Base-by-base conservation (phyloP, 2,888 invertebrate genomes). In the Lycocerus yunnanus region DNA sequence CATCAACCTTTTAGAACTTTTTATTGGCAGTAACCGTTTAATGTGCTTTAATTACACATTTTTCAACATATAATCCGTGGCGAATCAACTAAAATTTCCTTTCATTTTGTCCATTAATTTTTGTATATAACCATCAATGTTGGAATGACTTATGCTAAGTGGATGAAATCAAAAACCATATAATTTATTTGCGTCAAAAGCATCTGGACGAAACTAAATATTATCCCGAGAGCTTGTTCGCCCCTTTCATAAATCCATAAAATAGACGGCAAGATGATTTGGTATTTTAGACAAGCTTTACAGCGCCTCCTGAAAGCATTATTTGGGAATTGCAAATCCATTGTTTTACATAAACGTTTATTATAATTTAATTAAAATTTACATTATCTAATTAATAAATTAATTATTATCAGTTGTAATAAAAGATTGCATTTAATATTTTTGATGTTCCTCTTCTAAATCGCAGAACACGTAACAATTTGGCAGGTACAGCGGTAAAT, bases 181-280 rank as follows among this genome's bases (percentile, higher is more conserved):
- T 63, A 20, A 63, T 63, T 63, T 63, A 63, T 63, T 63, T 63
- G 20, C 61, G 61, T 63, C 61, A 63, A 16, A 20, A 63, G 61
- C 61, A 63, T 63, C 61, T 63, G 61, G 61, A 63, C 16, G 61
- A 63, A 63, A 63, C 61, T 63, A 63, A 18, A 63, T 63, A 63
- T 63, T 63, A 63, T 63, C 61, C 61, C 15, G 61, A 63, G 15
- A 63, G 61, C 61, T 18, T 20, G 61, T 63, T 16, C 18, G 18
- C 61, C 16, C 13, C 61, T 18, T n/a, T 10, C 61, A 13, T 63
- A 63, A 63, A 63, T 63, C 61, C 61, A 63, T 63, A 63, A 63
- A 63, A 20, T 20, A 18, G 61, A 18, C 61, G 61, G 61, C 13
- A 63, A 18, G 16, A 63, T 43, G 43, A 43, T 43, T 43, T 18